These are phyloP conservation scores for Dromiciops gliroides DNA, from an alignment of 2,113 vertebrate species.

Conservation along the genomic window DNA sequence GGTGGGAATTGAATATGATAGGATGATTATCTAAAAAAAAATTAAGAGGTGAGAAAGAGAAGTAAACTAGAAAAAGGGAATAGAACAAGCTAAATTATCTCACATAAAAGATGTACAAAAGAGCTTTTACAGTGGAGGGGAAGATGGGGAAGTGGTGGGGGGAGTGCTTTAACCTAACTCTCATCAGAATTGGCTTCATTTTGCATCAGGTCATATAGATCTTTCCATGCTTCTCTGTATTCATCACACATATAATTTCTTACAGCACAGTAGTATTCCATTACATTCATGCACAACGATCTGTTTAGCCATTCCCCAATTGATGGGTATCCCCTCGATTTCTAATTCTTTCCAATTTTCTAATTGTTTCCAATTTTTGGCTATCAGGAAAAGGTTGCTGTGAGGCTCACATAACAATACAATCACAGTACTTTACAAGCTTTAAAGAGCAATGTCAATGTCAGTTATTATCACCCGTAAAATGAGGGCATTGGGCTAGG, in stretches of 20 bases:
- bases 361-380: not conserved
- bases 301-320: not conserved
- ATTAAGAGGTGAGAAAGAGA: too few species aligned
- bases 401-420: not conserved
- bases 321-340: too few species aligned
- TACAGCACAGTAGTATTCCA: not conserved
- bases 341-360: too few species aligned
- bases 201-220: not conserved
- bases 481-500: not conserved
- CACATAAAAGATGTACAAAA: too few species aligned
- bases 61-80: too few species aligned
- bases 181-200: not conserved
- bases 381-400: not conserved
- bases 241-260: not conserved
- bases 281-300: not conserved
- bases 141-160: not conserved
- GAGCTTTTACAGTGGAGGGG: not conserved
- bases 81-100: too few species aligned
- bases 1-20: too few species aligned
- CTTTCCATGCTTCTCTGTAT: not conserved
- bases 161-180: not conserved
- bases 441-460: not conserved
- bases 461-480: not conserved
- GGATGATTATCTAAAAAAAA: too few species aligned
- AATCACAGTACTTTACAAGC: not conserved